A percentile compares a stretch with the other conserved stretches of the same genome.
These are phyloP conservation scores for Lepidurus apus DNA, from an alignment of 1,140 invertebrate species.

Conservation along the genomic window DNA sequence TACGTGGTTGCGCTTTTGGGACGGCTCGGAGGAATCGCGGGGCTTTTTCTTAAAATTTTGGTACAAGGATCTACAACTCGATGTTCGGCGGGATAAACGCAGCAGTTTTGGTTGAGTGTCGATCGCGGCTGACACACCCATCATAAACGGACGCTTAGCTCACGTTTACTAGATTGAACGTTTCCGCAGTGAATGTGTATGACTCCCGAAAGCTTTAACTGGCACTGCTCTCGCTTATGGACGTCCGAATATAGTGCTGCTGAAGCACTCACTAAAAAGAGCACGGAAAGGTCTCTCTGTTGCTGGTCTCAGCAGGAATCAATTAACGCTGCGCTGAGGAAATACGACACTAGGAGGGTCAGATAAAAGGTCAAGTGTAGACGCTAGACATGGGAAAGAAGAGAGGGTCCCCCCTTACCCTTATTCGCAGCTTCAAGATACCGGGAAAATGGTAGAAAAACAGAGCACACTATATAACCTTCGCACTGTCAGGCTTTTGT, in stretches of 20 bases:
- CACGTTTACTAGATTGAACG: neutral
- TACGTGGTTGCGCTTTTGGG: neutral
- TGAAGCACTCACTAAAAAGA: conserved; percentile 7
- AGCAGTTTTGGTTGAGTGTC: neutral
- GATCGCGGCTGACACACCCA: neutral
- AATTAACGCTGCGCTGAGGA: conserved; percentile 18
- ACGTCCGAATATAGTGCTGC: neutral
- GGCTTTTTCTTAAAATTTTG: neutral
- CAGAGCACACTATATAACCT: neutral
- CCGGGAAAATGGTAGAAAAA: neutral
- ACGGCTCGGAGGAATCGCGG: neutral
- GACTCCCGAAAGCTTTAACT: neutral
- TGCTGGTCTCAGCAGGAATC: conserved; percentile 17
- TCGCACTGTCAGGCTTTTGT: neutral
- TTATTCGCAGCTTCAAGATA: neutral
- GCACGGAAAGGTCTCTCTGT: neutral
- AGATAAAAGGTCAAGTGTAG: conserved; percentile 13
- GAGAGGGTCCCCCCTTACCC: neutral
- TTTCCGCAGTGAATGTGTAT: neutral
- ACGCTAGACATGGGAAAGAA: neutral
- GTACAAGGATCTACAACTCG: neutral
- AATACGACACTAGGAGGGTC: neutral
- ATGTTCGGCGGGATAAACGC: neutral
- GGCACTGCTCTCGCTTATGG: neutral
- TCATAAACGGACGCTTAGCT: neutral